A percentile compares a stretch with the other conserved stretches of the same genome.
Evolutionary conservation across 1,140 invertebrate species (phyloP).

Genomic region (Coboldia fuscipes): DNA sequence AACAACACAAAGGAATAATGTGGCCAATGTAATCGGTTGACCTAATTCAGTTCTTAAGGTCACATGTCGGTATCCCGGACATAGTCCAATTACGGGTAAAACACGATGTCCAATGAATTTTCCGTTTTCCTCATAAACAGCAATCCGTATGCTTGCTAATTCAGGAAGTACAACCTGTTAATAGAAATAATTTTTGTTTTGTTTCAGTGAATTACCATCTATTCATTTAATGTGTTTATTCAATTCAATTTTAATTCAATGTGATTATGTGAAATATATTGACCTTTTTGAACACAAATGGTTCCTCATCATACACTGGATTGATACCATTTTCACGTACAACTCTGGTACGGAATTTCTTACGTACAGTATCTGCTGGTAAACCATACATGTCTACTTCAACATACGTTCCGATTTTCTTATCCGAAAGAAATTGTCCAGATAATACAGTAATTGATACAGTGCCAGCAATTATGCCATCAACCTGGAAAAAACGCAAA

Average conservation of each 20-base stretch:
- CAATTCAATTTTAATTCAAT: neutral
- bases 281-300: slow-evolving; percentile 97
- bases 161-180: slow-evolving; percentile 87
- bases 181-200: slow-evolving; percentile 5
- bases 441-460: slow-evolving; percentile 77
- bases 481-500: slow-evolving; percentile 25
- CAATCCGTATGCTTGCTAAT: slow-evolving; percentile 82
- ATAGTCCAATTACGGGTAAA: slow-evolving; percentile 83
- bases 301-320: slow-evolving; percentile 88
- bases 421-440: slow-evolving; percentile 90
- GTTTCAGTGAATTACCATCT: too few species aligned
- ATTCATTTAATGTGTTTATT: too few species aligned
- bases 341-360: slow-evolving; percentile 86
- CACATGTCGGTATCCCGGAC: slow-evolving; percentile 84
- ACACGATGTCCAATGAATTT: slow-evolving; percentile 90
- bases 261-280: neutral
- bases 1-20: slow-evolving; percentile 77
- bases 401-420: slow-evolving; percentile 88
- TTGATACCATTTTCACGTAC: slow-evolving; percentile 93
- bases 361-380: slow-evolving; percentile 92
- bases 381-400: slow-evolving; percentile 99
- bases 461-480: slow-evolving; percentile 96
- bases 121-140: slow-evolving; percentile 91
- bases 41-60: slow-evolving; percentile 80
- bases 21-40: slow-evolving; percentile 72